phyloP scores from a whole-genome alignment of 2,888 invertebrate species.

The Galerucella nymphaeae region DNA sequence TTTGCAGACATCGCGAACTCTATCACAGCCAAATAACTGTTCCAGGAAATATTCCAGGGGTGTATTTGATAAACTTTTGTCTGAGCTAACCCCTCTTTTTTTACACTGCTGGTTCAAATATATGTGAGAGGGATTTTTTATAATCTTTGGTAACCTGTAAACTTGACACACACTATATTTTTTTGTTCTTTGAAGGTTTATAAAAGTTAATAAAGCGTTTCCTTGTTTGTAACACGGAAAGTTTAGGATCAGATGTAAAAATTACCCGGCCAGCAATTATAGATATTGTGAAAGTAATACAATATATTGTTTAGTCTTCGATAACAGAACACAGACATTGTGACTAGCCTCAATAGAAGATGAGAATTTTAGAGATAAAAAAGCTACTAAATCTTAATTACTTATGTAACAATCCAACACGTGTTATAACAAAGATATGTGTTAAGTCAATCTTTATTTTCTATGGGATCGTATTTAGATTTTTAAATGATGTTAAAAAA shows the following conservation, averaged over 20 bases:
- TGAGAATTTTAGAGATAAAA: not conserved
- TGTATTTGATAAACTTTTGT: not conserved
- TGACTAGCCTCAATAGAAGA: not conserved
- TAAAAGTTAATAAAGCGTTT: too few relatives aligned
- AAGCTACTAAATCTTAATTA: not conserved
- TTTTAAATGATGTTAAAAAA: too few relatives aligned
- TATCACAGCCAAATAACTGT: not conserved
- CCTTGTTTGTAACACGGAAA: not conserved
- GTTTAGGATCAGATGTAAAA: not conserved
- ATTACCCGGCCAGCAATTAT: not conserved
- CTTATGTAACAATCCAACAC: not conserved
- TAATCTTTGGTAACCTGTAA: too few relatives aligned
- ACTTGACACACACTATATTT: too few relatives aligned
- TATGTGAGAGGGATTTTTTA: too few relatives aligned
- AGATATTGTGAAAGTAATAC: not conserved
- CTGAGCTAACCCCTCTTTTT: too few relatives aligned
- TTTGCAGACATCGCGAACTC: constrained; percentile 7
- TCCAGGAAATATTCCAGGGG: not conserved
- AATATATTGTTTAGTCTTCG: not conserved
- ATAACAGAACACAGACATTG: constrained; percentile 1
- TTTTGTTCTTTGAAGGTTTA: too few relatives aligned
- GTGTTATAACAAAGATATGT: too few relatives aligned
- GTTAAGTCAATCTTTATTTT: too few relatives aligned
- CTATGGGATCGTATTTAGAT: too few relatives aligned
- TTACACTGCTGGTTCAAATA: too few relatives aligned